Evolutionary conservation across 2,113 vertebrate species (phyloP), one percentile per base, ranked within the genome.

Genomic region (Poeciliopsis turrubarensis): DNA sequence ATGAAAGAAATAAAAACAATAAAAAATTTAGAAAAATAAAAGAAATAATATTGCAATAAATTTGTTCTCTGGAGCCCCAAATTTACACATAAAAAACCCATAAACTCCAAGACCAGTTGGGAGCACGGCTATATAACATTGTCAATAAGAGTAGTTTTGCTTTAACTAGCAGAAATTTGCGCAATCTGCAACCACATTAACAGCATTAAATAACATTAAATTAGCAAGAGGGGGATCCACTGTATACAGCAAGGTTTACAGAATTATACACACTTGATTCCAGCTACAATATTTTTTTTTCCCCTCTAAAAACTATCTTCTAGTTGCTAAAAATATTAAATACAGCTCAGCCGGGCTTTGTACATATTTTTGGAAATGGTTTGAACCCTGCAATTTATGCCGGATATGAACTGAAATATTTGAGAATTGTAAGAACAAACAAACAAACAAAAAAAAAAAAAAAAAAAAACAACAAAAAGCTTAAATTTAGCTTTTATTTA

Each of bases 191-290:
- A 92, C 92, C 88, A 91, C 76, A 64, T 91, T 91, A 89, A 89
- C 80, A 89, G 88, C 79, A 92, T 92, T 95, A 94, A 95, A 95
- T 94, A 94, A 94, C 86, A 94, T 95, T 95, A 94, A 94, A 94
- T 95, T 93, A 94, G 89, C 86, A 92, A 90, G 88, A 93, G 91
- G 90, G 90, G 91, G 90, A 90, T 91, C 86, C 88, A 94, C 86
- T 93, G 93, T 93, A 92, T 93, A 95, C 92, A 95, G 86, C 88
- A 94, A 92, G 89, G 86, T 92, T 94, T 92, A 89, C 88, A 94
- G 91, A 93, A 91, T 92, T 95, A 94, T 92, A 94, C 91, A 95
- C 89, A 93, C 71, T 91, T 91, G 87, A 92, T 89, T 91, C 85
- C 77, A 89, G 89, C 92, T 92, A 92, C 78, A 90, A 89, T 82